Evolutionary conservation across 1,140 invertebrate genomes (phyloP).

Genomic region (Aphidius ervi): DNA sequence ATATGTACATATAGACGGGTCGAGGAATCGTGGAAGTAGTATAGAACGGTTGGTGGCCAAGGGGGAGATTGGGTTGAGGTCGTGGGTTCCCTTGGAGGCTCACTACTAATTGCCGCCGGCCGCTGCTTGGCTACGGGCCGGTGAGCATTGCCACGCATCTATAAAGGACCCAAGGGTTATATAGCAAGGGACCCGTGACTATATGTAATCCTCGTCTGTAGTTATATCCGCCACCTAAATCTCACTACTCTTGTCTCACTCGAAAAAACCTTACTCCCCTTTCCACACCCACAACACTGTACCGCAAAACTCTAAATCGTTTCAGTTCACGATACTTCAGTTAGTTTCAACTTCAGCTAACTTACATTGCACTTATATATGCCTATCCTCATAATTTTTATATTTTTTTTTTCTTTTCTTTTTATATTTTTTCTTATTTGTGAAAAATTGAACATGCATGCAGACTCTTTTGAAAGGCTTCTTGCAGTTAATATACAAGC

Average conservation of each 20-base stretch:
- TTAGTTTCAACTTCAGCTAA: neutral
- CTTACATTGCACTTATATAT: neutral
- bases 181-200: conserved; percentile 30
- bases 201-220: conserved; percentile 18
- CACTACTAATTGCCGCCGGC: conserved; percentile 53
- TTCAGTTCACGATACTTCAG: neutral
- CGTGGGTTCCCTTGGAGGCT: conserved; percentile 47
- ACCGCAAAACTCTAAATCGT: conserved; percentile 1
- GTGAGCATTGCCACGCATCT: conserved; percentile 46
- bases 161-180: conserved; percentile 37
- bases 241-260: conserved; percentile 5
- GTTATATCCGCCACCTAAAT: conserved; percentile 21
- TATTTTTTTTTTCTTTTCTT: neutral
- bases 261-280: conserved; percentile 12
- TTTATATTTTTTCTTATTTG: too few relatives aligned
- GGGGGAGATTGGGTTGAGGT: conserved; percentile 1
- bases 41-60: conserved; percentile 26
- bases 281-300: conserved; percentile 12
- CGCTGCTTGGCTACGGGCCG: conserved; percentile 50
- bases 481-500: too few relatives aligned
- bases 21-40: conserved; percentile 36
- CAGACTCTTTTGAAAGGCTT: too few relatives aligned
- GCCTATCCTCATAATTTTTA: conserved; percentile 1
- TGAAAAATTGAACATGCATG: too few relatives aligned
- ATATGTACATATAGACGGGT: conserved; percentile 2